Percentiles rank a stretch among this genome's conserved stretches.
Conservation (phyloP, 2,888 invertebrate species). For the Caenorhabditis panamensis region DNA sequence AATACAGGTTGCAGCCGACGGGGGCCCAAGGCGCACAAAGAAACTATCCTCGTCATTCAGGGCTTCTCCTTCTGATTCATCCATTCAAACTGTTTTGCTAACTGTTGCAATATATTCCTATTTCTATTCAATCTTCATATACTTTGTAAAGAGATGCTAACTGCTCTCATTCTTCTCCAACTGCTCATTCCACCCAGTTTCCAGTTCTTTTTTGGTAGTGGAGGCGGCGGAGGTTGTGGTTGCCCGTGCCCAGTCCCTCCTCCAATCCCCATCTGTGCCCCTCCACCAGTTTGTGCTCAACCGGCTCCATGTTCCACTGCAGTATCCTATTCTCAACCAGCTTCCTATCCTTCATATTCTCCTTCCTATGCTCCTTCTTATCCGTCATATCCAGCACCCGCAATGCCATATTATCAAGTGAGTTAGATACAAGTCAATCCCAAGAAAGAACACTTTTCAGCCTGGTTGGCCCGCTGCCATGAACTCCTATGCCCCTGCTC, state of each 20-base stretch:
- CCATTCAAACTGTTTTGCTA: background rate
- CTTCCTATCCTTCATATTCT: slow-evolving; percentile 23
- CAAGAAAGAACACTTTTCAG: too few species aligned
- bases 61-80: slow-evolving; percentile 13
- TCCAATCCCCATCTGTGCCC: slow-evolving; percentile 57
- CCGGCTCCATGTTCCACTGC: slow-evolving; percentile 55
- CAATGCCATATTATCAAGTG: slow-evolving; percentile 52
- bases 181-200: slow-evolving; percentile 43
- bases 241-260: slow-evolving; percentile 52
- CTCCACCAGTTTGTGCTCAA: slow-evolving; percentile 60
- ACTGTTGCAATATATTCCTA: slow-evolving; percentile 1
- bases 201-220: slow-evolving; percentile 46
- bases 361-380: slow-evolving; percentile 29
- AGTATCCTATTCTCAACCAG: slow-evolving; percentile 11
- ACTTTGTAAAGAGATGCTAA: slow-evolving; percentile 19
- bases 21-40: slow-evolving; percentile 30
- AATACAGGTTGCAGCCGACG: slow-evolving; percentile 45
- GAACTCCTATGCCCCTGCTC: slow-evolving; percentile 11
- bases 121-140: background rate
- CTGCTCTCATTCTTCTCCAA: slow-evolving; percentile 41
- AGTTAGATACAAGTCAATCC: background rate
- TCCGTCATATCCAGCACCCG: slow-evolving; percentile 17
- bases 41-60: slow-evolving; percentile 24
- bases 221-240: slow-evolving; percentile 55
- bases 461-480: slow-evolving; percentile 51